Conservation (phyloP, 37 sponge, comb jelly and placozoan species). For the Bolinopsis microptera region DNA sequence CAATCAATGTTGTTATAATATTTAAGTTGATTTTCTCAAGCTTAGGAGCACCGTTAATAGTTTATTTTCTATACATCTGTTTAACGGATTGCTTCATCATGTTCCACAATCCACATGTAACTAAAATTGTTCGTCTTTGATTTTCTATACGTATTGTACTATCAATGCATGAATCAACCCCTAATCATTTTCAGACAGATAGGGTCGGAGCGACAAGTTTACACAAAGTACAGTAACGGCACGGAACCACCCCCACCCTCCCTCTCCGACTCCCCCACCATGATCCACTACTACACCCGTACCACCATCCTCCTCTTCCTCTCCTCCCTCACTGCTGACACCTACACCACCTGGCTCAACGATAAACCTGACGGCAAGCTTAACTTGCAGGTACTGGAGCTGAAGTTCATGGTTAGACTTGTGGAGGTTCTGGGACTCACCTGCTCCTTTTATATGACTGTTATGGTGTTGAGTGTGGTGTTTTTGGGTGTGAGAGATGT, state of each 20-base stretch:
- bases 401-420: slow-evolving; percentile 39
- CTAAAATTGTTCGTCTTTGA: too few species aligned
- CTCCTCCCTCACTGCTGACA: slow-evolving; percentile 21
- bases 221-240: slow-evolving; percentile 55
- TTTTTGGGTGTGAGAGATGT: not conserved
- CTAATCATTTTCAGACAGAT: slow-evolving; percentile 31
- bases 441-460: not conserved
- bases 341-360: slow-evolving; percentile 50
- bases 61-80: too few species aligned
- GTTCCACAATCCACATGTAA: too few species aligned
- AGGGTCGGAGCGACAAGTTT: not conserved
- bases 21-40: too few species aligned
- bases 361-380: slow-evolving; percentile 1
- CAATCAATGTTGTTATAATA: too few species aligned
- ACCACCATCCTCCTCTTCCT: slow-evolving; percentile 29
- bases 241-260: not conserved
- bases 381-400: slow-evolving; percentile 30
- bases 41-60: too few species aligned
- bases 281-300: slow-evolving; percentile 8
- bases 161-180: too few species aligned
- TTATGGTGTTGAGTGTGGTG: not conserved
- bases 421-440: not conserved
- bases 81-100: too few species aligned
- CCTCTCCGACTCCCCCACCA: not conserved
- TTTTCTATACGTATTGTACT: too few species aligned